Evolutionary conservation across 2,113 vertebrate species (phyloP).

Genomic region (Chroicocephalus ridibundus): DNA sequence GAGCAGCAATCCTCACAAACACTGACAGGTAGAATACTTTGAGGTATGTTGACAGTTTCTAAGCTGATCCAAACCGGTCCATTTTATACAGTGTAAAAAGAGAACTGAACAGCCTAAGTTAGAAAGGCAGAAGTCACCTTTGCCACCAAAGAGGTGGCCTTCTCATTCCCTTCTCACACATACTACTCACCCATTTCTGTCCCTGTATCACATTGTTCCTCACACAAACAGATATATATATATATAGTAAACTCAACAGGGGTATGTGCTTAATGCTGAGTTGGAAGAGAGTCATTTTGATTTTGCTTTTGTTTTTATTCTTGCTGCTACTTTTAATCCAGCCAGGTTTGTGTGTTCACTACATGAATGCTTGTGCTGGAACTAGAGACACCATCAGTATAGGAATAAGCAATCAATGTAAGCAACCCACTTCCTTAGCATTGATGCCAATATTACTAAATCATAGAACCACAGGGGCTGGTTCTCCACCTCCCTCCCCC

Average conservation of each 20-base stretch:
- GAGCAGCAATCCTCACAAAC: neutral
- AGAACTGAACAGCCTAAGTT: neutral
- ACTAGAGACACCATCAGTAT: neutral
- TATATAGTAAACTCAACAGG: neutral
- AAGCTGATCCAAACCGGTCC: neutral
- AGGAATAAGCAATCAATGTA: neutral
- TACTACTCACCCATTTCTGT: neutral
- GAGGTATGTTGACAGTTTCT: neutral
- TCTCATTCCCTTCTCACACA: neutral
- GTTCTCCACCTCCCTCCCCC: no score
- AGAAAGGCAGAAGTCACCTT: neutral
- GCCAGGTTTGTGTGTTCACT: neutral
- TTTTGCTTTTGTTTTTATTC: neutral
- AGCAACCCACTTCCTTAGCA: neutral
- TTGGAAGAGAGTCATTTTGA: neutral
- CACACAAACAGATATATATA: neutral
- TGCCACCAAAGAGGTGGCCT: neutral
- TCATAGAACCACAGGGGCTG: fast-evolving
- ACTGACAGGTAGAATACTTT: neutral
- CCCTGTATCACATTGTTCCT: neutral
- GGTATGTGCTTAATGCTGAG: neutral
- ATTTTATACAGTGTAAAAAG: neutral
- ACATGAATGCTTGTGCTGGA: neutral
- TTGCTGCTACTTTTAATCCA: neutral
- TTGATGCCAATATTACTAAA: neutral